phyloP scores from a whole-genome alignment of 1,140 invertebrate genomes.

The Drosophila auraria region DNA sequence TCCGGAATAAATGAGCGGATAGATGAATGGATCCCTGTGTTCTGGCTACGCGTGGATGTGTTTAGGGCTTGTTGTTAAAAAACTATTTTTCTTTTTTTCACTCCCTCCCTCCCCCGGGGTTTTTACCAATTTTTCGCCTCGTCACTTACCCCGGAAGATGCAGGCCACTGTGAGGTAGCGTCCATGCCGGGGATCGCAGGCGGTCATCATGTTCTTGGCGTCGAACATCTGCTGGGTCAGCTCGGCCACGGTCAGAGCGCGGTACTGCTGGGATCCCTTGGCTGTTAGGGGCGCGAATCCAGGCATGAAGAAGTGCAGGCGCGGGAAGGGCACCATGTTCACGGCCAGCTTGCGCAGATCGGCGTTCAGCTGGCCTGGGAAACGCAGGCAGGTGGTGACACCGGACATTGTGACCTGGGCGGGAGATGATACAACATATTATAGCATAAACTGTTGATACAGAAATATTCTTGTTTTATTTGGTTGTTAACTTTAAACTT shows the following conservation, averaged over 20 bases:
- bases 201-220: constrained; percentile 97
- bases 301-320: constrained; percentile 98
- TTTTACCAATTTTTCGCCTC: constrained; percentile 17
- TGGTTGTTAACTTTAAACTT: background rate
- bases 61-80: constrained; percentile 74
- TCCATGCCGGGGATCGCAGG: constrained; percentile 97
- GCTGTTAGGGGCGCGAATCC: constrained; percentile 97
- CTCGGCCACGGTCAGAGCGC: constrained; percentile 94
- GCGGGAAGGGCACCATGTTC: constrained; percentile 99
- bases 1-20: constrained; percentile 47
- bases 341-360: constrained; percentile 98
- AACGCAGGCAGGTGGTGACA: constrained; percentile 93
- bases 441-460: background rate
- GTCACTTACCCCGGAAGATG: constrained; percentile 92
- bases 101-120: background rate
- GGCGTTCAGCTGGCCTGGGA: constrained; percentile 94
- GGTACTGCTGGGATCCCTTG: constrained; percentile 93
- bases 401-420: constrained; percentile 91
- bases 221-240: constrained; percentile 97
- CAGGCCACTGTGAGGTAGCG: constrained; percentile 97
- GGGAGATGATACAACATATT: no score
- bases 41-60: constrained; percentile 47
- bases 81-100: constrained; percentile 74
- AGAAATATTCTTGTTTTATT: background rate
- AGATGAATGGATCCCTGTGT: constrained; percentile 48